Evolutionary conservation across 2,797 vertebrate genomes (phyloP), one percentile per base, ranked within the genome.

Genomic region (Micrastur ruficollis): DNA sequence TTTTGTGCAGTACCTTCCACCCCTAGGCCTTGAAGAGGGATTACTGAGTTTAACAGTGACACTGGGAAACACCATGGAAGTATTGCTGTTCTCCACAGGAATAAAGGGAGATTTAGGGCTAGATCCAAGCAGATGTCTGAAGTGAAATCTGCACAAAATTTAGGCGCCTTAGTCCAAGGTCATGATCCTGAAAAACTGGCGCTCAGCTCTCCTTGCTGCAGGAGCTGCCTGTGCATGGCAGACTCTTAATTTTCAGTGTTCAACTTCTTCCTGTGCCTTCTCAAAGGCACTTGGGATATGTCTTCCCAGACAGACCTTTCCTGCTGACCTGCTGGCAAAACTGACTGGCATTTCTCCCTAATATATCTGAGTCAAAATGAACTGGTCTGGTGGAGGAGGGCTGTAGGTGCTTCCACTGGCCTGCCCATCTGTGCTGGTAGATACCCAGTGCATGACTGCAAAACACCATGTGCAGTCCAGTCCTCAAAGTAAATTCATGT

Each of bases 111-210:
- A 32, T 63, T 34, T 71, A 81, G 56, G 36, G 53, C 49, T 67
- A 59, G 49, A 74, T 38, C 36, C 58, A 71, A 82, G 42, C 52
- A 67, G 65, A 84, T 3, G 1, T 44, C 61, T 89, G 42, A 81
- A 65, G 27, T 47, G 44, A 82, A 67, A 94, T 65, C 29, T 65
- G 66, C 34, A 56, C 58, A 67, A 53, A 80, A 63, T 82, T 44
- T 44, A 76, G 81, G 47, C 59, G 76, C 44, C 17, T 82, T 42
- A 11, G 6, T 72, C 71, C 63, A 62, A 85, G 85, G 58, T 61
- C 29, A 25, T 6, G 15, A 62, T 62, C 86, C 78, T 91, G 78
- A 76, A 79, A 94, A 92, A 79, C 50, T 44, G 89, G 83, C 73
- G 67, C 31, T 74, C 16, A 5, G 31, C n/a, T 32, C 65, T 88